phyloP scores from a whole-genome alignment of 2,113 vertebrate genomes.

The Myrmecophaga tridactyla region DNA sequence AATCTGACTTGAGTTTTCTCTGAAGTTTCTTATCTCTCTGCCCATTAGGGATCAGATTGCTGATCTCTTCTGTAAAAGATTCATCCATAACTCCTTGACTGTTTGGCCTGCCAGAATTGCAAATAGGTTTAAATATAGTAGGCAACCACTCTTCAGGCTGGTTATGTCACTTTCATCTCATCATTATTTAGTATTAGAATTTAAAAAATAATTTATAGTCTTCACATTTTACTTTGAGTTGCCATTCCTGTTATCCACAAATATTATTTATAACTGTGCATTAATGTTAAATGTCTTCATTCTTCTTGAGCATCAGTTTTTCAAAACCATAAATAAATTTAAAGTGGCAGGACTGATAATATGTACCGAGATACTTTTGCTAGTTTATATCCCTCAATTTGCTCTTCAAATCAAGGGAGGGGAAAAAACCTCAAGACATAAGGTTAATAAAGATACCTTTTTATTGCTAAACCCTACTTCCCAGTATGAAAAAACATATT shows the following conservation, averaged over 20 bases:
- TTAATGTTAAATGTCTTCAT: not conserved
- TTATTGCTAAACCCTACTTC: not conserved
- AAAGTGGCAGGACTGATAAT: not conserved
- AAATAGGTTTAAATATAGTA: not conserved
- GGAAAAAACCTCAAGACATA: not conserved
- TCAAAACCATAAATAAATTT: conserved; percentile 8
- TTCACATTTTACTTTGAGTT: not conserved
- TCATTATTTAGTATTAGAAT: not conserved
- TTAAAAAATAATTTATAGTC: not conserved
- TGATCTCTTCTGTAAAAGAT: not conserved
- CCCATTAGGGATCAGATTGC: not conserved
- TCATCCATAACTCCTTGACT: not conserved
- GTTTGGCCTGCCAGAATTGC: not conserved
- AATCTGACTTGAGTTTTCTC: not conserved
- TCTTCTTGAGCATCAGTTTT: not conserved
- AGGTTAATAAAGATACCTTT: not conserved
- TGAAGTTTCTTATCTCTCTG: not conserved
- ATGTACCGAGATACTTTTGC: not conserved
- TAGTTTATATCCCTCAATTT: not conserved
- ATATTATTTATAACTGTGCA: not conserved
- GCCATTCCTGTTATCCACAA: not conserved
- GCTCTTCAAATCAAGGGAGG: not conserved
- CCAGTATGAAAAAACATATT: not conserved
- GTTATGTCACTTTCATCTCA: not conserved
- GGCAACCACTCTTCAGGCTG: not conserved